Evolutionary conservation across 2,113 vertebrate species (phyloP).

Genomic region (Lycaon pictus): DNA sequence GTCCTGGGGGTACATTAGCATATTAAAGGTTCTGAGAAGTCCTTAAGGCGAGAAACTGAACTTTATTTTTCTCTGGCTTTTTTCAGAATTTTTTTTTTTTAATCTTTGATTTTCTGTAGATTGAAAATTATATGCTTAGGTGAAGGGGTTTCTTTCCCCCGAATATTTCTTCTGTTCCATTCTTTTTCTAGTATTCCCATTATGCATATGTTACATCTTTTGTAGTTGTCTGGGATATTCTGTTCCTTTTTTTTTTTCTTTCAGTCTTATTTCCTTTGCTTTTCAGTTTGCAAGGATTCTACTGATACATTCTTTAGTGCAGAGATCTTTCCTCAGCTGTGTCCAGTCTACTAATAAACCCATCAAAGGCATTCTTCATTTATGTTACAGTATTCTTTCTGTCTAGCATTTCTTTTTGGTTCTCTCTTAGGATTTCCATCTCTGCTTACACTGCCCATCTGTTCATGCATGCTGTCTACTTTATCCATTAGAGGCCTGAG

Average conservation of each 20-base stretch:
- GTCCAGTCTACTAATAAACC: neutral
- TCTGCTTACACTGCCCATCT: neutral
- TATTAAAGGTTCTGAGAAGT: conserved; percentile 25
- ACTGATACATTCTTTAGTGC: neutral
- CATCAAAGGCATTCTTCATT: neutral
- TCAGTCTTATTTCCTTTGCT: neutral
- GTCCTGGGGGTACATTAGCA: neutral
- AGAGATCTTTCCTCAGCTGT: neutral
- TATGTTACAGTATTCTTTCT: neutral
- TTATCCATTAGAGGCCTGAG: neutral
- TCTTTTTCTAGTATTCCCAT: neutral
- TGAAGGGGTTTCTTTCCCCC: neutral
- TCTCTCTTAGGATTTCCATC: neutral
- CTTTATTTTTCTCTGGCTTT: neutral
- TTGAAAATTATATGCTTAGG: neutral
- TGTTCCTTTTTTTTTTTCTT: neutral
- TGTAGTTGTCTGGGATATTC: neutral
- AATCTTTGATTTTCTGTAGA: neutral
- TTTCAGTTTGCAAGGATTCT: neutral
- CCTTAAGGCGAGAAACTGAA: conserved; percentile 16
- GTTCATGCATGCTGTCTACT: neutral
- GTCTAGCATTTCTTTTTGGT: neutral
- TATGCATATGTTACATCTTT: neutral
- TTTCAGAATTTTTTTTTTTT: neutral
- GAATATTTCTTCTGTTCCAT: neutral